Percentiles rank a stretch among this genome's conserved stretches.
Evolutionary conservation across 2,888 invertebrate genomes (phyloP).

Genomic region (Elysia crispata): DNA sequence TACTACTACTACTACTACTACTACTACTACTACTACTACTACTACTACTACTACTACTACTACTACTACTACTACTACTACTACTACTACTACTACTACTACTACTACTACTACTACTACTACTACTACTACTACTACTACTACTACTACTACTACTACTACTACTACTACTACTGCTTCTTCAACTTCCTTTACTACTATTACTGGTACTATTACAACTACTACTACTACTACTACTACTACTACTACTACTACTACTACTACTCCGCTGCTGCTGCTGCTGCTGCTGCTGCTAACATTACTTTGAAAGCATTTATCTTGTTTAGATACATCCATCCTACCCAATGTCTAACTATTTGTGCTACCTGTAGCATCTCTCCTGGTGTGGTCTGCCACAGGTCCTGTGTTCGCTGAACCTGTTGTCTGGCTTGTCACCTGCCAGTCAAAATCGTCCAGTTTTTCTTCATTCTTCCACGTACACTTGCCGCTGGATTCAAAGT

Average conservation of each 20-base stretch:
- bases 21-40: too few relatives aligned
- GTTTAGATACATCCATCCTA: conserved; percentile 1
- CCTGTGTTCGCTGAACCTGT: conserved; percentile 45
- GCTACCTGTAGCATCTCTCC: conserved; percentile 48
- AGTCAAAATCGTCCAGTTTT: conserved; percentile 72
- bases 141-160: conserved; percentile 2
- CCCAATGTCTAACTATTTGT: too few relatives aligned
- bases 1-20: background rate
- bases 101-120: conserved; percentile 17
- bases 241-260: background rate
- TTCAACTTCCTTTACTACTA: background rate
- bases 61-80: conserved; percentile 19
- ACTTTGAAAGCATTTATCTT: conserved; percentile 1
- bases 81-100: conserved; percentile 19
- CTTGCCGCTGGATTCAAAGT: conserved; percentile 73
- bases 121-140: conserved; percentile 17
- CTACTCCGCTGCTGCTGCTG: too few relatives aligned
- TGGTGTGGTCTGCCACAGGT: conserved; percentile 53
- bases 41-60: conserved; percentile 17
- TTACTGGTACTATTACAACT: background rate
- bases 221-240: background rate
- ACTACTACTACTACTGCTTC: too few relatives aligned
- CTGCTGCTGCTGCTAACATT: background rate
- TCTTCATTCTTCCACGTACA: conserved; percentile 73
- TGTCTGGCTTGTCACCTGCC: conserved; percentile 56